Base-by-base conservation (phyloP, 2,888 invertebrate genomes). In the Amiota communis region DNA sequence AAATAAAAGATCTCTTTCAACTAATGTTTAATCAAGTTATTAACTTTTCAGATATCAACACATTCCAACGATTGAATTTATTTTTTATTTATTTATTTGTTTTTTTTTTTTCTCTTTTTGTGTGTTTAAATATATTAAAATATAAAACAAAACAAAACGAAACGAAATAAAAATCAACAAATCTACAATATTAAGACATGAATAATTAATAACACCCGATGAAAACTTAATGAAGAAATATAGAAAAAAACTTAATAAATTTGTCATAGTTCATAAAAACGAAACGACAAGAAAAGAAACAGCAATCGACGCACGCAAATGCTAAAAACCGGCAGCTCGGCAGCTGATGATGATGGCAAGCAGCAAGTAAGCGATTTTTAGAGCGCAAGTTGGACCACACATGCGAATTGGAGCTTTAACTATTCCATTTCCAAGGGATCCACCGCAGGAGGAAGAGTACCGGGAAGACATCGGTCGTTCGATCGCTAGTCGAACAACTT, bases 151-250 rank as follows among this genome's bases (percentile, higher is more conserved):
- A 72, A 78, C 80, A 77, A 76, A 76, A 79, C 36, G 36, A 36
- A 36, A 36, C 6, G 8, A 36, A 36, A 36, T 36, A 36, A 36
- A 36, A 36, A 36, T 36, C 36, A 36, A 36, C 36, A 79, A 76
- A 81, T 81, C 83, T 83, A 64, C 70, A 61, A 82, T 83, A 86
- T 83, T 86, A 76, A 81, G 85, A 83, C 86, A 86, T 86, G 86
- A 86, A 84, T 84, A 84, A 84, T 86, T 86, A 85, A 84, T 86
- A 77, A 80, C 80, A 79, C 85, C 36, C 83, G 86, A 85, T 84
- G 86, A 85, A 86, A 86, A 86, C 84, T 83, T 81, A 85, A 84
- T 84, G 86, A 85, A 84, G 81, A 85, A 83, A 85, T 83, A 80
- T 81, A 80, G 80, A 84, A 76, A 76, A 77, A 67, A 72, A 81